Evolutionary conservation across 2,113 vertebrate genomes (phyloP).

Genomic region (Hyaena hyaena): DNA sequence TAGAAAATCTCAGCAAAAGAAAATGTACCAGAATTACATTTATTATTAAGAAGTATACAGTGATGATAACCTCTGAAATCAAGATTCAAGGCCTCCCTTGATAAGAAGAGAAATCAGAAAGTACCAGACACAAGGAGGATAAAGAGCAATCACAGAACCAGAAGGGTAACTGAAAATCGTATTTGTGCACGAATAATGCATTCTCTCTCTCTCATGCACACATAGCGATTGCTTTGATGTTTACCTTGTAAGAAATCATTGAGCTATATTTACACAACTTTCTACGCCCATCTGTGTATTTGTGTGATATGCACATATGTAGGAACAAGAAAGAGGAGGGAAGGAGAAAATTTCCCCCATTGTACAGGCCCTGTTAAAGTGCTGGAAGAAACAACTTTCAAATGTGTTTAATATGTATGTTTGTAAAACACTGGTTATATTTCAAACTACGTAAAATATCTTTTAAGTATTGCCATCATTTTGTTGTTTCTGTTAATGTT

Average conservation of each 20-base stretch:
- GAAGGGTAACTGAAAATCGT: not conserved
- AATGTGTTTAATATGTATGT: not conserved
- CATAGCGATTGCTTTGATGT: not conserved
- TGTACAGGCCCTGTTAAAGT: not conserved
- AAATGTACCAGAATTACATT: not conserved
- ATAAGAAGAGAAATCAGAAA: slow-evolving; percentile 20
- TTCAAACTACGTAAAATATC: not conserved
- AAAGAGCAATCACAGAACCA: not conserved
- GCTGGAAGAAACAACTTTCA: not conserved
- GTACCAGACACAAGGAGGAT: not conserved
- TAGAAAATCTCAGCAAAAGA: not conserved
- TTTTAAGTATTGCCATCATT: not conserved
- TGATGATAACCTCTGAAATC: not conserved
- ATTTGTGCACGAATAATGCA: not conserved
- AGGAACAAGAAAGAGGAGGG: not conserved
- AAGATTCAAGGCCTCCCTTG: not conserved
- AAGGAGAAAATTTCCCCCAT: not conserved
- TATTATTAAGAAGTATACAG: not conserved
- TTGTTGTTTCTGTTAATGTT: not conserved
- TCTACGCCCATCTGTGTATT: not conserved
- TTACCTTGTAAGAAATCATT: slow-evolving; percentile 41
- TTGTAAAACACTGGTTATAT: not conserved
- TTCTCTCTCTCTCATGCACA: not conserved
- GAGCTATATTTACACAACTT: not conserved
- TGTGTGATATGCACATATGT: not conserved